phyloP scores from a whole-genome alignment of 2,888 invertebrate species.

The Aphrophora alni region DNA sequence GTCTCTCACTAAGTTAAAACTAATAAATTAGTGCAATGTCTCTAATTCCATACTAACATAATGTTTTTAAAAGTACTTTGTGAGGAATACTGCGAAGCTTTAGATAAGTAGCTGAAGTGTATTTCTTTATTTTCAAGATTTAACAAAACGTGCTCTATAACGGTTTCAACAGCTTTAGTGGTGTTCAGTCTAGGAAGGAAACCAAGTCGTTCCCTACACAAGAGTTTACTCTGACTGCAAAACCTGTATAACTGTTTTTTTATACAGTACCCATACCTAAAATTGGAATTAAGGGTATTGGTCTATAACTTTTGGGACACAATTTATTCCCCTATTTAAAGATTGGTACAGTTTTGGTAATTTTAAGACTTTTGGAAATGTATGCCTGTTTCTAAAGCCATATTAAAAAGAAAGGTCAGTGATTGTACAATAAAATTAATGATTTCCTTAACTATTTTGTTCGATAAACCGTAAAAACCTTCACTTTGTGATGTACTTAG shows the following conservation, averaged over 20 bases:
- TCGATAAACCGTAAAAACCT: conserved; percentile 21
- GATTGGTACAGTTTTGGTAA: no score
- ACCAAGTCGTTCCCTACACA: conserved; percentile 14
- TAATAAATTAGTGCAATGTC: not conserved
- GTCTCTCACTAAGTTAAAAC: not conserved
- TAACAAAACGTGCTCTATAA: conserved; percentile 7
- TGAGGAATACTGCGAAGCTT: conserved; percentile 23
- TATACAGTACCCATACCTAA: conserved; percentile 20
- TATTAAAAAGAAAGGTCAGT: no score
- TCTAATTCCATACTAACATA: conserved; percentile 10
- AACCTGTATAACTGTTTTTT: not conserved
- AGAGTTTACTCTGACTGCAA: not conserved
- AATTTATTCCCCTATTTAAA: not conserved
- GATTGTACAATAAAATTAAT: no score
- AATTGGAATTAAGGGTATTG: conserved; percentile 19
- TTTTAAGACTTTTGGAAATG: no score
- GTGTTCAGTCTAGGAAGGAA: conserved; percentile 16
- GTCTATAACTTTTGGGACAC: conserved; percentile 17
- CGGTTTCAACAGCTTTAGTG: conserved; percentile 14
- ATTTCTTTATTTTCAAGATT: conserved; percentile 10
- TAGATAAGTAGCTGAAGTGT: conserved; percentile 22
- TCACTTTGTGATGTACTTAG: conserved; percentile 15
- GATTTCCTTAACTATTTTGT: not conserved
- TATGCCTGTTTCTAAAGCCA: no score
- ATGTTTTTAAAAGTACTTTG: not conserved